Evolutionary conservation across 2,797 vertebrate genomes (phyloP).

Genomic region (Sebastes dallii): DNA sequence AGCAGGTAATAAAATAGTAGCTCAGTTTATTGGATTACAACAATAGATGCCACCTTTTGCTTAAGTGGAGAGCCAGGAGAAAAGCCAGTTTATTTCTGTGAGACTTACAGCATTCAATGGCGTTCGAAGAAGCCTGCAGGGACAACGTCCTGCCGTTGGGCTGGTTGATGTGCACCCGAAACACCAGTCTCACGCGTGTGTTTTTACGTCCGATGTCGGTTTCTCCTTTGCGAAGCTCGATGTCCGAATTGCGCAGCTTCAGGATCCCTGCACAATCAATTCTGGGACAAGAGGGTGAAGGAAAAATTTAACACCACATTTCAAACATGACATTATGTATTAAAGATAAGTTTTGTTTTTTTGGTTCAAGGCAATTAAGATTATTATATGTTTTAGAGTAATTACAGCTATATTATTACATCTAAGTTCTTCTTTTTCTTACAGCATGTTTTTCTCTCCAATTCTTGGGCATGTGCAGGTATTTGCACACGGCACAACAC

Average conservation of each 20-base stretch:
- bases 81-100: constrained; percentile 23
- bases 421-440: too few relatives aligned
- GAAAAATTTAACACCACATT: not conserved
- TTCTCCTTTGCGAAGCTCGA: constrained; percentile 96
- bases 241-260: constrained; percentile 96
- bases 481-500: too few relatives aligned
- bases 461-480: too few relatives aligned
- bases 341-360: not conserved
- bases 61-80: constrained; percentile 15
- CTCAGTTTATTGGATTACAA: constrained; percentile 60
- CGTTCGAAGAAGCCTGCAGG: constrained; percentile 91
- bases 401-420: too few relatives aligned
- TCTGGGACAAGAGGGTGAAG: constrained; percentile 68
- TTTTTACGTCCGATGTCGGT: constrained; percentile 97
- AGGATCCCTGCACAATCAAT: constrained; percentile 97
- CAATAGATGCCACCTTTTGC: constrained; percentile 60
- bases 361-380: not conserved
- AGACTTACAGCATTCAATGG: constrained; percentile 97
- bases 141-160: constrained; percentile 91
- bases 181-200: constrained; percentile 93
- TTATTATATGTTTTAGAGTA: too few relatives aligned
- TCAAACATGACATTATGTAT: not conserved
- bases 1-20: constrained; percentile 58
- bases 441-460: too few relatives aligned
- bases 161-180: constrained; percentile 94